These are phyloP conservation scores for Meteorus colon DNA, from an alignment of 2,888 invertebrate genomes.

Conservation along the genomic window DNA sequence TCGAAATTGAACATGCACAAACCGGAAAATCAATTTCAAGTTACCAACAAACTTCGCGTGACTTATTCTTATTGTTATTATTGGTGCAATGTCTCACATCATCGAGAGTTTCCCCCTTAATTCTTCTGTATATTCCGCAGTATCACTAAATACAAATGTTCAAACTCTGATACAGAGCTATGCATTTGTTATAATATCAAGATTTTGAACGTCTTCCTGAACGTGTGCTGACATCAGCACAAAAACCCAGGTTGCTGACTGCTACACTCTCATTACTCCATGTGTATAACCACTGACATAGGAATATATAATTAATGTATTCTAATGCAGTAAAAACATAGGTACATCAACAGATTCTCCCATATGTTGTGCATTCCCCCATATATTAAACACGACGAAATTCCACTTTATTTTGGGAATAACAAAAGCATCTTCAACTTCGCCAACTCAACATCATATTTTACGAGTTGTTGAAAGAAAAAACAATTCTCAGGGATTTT, in stretches of 20 bases:
- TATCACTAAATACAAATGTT: background rate
- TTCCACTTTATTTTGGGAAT: slow-evolving; percentile 22
- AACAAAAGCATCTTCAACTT: slow-evolving; percentile 23
- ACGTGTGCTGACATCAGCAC: background rate
- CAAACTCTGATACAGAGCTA: background rate
- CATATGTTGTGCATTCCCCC: too few species aligned
- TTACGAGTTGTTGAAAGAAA: slow-evolving; percentile 23
- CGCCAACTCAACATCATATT: slow-evolving; percentile 30
- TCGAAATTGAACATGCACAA: too few species aligned
- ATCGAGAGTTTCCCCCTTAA: background rate
- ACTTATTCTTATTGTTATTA: too few species aligned
- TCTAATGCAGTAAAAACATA: background rate
- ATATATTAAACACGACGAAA: too few species aligned
- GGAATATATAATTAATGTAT: background rate
- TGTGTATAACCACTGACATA: too few species aligned
- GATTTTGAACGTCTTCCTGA: background rate
- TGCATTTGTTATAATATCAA: background rate
- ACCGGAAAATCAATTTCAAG: too few species aligned
- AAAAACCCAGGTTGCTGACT: background rate
- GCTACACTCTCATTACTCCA: too few species aligned
- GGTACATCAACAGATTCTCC: background rate
- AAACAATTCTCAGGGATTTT: slow-evolving; percentile 33
- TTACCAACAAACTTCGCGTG: too few species aligned
- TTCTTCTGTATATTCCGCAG: background rate
- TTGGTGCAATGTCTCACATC: too few species aligned